Evolutionary conservation across 1,140 invertebrate genomes (phyloP), one percentile per base, ranked within the genome.

Genomic region (Neelides sp.): DNA sequence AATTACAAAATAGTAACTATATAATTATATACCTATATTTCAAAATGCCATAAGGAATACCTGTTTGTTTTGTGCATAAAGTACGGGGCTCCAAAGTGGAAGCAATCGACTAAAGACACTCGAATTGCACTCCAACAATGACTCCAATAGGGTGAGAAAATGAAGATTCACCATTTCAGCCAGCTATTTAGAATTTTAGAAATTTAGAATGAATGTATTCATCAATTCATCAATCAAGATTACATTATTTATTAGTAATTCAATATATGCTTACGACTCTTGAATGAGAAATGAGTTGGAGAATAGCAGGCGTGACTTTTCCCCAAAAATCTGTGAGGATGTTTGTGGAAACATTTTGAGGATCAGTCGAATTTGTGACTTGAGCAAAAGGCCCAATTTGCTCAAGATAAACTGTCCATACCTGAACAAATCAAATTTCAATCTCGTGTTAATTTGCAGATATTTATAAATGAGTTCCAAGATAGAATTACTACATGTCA

Each of bases 351-450:
- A 79, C 69, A 61, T 78, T 73, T 63, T 83, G 78, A 43, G 76
- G 71, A 63, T 91, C 82, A 41, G 71, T 74, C 45, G 57, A 57
- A 52, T 52, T 62, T 52, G 36, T 67, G 52, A 75, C 77, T 62
- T 70, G 65, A 63, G 75, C 77, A 57, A 68, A 76, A 55, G 72
- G 78, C 45, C 88, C 80, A 52, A 83, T 73, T 69, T 90, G 84
- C 68, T 98, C 95, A 66, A 97, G 79, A 66, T 98, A 99, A 59
- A 98, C 80, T 0, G 94, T 98, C 95, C 95, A 99, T 39, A 98
- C 70, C 78, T 89, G 57, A 23, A 66, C 62, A 50, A 55, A 45
- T 46, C 26, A 4, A 17, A 19, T 48, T n/a, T n/a, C 17, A 1
- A 10, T 28, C 27, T 15, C 7, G 20, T 36, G 17, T 40, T 37